Percentiles rank a stretch among this genome's conserved stretches.
These are phyloP conservation scores for Oryctes rhinoceros DNA, from an alignment of 1,140 invertebrate genomes.

Conservation along the genomic window DNA sequence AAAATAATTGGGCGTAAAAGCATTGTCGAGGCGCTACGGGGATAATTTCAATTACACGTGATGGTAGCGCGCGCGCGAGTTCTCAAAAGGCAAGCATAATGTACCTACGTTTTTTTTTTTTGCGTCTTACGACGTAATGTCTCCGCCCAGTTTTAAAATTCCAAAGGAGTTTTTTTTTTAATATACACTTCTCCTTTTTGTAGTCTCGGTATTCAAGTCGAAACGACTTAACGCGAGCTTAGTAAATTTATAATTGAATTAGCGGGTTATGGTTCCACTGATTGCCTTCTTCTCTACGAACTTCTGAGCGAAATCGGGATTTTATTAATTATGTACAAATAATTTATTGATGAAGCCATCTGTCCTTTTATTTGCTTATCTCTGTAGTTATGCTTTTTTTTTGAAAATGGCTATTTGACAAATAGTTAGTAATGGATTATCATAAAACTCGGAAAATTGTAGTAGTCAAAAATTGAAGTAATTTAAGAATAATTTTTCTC, in stretches of 20 bases:
- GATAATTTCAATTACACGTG: slow-evolving; percentile 21
- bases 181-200: neutral
- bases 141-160: neutral
- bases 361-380: too few relatives aligned
- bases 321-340: neutral
- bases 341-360: neutral
- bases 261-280: neutral
- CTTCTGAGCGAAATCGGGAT: neutral
- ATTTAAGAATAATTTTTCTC: too few relatives aligned
- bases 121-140: neutral
- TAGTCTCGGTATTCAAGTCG: neutral
- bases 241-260: neutral
- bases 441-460: too few relatives aligned
- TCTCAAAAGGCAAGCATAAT: neutral
- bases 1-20: slow-evolving; percentile 35
- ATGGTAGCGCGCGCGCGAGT: neutral
- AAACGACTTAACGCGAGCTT: neutral
- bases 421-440: too few relatives aligned
- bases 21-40: slow-evolving; percentile 19
- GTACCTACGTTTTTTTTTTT: neutral
- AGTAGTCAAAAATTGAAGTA: too few relatives aligned
- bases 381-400: too few relatives aligned
- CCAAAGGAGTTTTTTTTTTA: neutral
- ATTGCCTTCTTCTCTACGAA: neutral
- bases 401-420: too few relatives aligned